phyloP scores from a whole-genome alignment of 2,113 vertebrate genomes.

The Rafetus swinhoei region DNA sequence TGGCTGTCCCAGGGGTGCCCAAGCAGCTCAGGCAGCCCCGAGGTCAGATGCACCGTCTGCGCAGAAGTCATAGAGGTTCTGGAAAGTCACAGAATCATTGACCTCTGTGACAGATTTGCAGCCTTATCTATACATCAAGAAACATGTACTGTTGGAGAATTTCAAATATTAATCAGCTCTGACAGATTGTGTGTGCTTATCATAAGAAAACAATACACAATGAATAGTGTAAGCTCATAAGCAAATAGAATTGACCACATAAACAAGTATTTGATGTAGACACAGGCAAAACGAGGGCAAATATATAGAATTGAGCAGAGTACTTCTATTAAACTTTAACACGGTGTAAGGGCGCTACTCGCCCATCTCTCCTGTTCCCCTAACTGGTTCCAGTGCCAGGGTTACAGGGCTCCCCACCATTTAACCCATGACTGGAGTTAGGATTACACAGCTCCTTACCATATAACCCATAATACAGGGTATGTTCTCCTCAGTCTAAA shows the following conservation, averaged over 20 bases:
- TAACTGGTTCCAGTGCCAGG: background rate
- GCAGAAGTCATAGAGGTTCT: too few relatives aligned
- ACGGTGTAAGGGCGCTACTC: background rate
- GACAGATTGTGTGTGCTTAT: constrained; percentile 71
- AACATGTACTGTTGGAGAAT: constrained; percentile 65
- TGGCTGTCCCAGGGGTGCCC: too few relatives aligned
- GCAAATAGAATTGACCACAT: background rate
- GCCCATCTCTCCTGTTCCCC: background rate
- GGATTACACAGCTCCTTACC: too few relatives aligned
- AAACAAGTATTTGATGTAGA: background rate
- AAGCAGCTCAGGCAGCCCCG: too few relatives aligned
- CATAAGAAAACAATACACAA: constrained; percentile 52
- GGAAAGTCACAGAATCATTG: too few relatives aligned
- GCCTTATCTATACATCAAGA: constrained; percentile 62
- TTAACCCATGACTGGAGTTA: background rate
- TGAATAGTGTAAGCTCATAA: constrained; percentile 55
- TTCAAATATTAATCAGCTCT: constrained; percentile 64
- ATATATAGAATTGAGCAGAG: background rate
- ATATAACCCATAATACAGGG: background rate
- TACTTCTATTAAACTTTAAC: background rate
- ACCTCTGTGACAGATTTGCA: too few relatives aligned
- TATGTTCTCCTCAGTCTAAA: background rate
- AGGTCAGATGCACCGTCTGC: too few relatives aligned
- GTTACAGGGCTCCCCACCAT: background rate
- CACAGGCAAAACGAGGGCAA: background rate